A percentile compares a stretch with the other conserved stretches of the same genome.
Evolutionary conservation across 2,888 invertebrate genomes (phyloP).

Genomic region (Endomychus coccineus): DNA sequence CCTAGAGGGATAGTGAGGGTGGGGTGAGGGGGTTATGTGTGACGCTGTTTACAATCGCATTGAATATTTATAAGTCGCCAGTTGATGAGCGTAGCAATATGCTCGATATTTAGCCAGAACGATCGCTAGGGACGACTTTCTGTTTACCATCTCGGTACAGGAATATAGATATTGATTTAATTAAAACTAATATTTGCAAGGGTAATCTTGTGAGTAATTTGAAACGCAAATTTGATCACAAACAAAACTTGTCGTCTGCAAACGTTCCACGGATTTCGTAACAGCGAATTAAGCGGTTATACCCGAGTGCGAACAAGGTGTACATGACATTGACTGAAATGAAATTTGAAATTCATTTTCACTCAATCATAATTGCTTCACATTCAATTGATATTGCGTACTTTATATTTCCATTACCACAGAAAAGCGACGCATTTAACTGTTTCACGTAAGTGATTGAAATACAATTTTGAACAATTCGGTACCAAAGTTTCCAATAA

Average conservation of each 20-base stretch:
- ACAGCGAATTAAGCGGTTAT: too few species aligned
- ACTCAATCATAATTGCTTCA: too few species aligned
- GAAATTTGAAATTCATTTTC: too few species aligned
- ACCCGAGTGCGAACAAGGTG: too few species aligned
- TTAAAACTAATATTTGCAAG: slow-evolving; percentile 45
- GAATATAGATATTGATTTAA: slow-evolving; percentile 41
- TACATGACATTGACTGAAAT: too few species aligned
- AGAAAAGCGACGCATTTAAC: too few species aligned
- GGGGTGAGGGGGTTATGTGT: background rate
- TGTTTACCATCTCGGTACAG: slow-evolving; percentile 12
- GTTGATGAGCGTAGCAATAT: slow-evolving; percentile 48
- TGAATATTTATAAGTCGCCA: slow-evolving; percentile 46
- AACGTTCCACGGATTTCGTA: too few species aligned
- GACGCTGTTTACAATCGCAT: slow-evolving; percentile 44
- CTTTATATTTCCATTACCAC: too few species aligned
- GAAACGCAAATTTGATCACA: slow-evolving; percentile 42
- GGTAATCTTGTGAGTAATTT: slow-evolving; percentile 45
- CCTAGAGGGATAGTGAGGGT: background rate
- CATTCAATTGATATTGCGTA: too few species aligned
- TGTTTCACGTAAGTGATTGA: too few species aligned
- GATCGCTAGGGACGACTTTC: slow-evolving; percentile 38
- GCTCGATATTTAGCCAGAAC: slow-evolving; percentile 41
- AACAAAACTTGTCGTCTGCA: slow-evolving; percentile 31
- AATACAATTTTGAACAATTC: too few species aligned
- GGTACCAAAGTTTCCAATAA: too few species aligned